Evolutionary conservation across 2,888 invertebrate species (phyloP), one percentile per base, ranked within the genome.

Genomic region (Drosophila suboccidentalis): DNA sequence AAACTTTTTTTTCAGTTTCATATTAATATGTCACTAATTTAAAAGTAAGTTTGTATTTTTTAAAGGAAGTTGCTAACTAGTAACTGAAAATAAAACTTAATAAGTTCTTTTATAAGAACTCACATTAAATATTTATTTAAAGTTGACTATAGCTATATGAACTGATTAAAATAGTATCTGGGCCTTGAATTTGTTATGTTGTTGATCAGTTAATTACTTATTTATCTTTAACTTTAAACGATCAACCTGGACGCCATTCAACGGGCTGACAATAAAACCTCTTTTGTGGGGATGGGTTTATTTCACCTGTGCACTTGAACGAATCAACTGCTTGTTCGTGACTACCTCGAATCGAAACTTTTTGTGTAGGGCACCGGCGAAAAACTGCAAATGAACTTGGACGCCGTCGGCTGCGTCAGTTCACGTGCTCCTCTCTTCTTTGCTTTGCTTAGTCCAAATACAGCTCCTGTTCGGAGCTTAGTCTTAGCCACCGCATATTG

Each of bases 381-480:
- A 84, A 72, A 88, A 82, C 75, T 88, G 82, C 69, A 88, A 88
- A 79, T 88, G 82, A 87, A 82, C 82, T 88, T 69, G 80, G 76
- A 63, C 34, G 64, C 68, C 68, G 57, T 34, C 70, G 66, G 44
- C 68, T 83, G 64, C 80, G 55, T 51, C 65, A 43, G 72, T 49
- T 76, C 64, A 71, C 70, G 66, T 66, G 76, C 62, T 22, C 3
- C 38, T 19, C 38, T 46, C n/a, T 46, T 10, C 19, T 0, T 22
- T 22, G 22, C 22, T 46, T 36, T 43, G 44, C 17, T 29, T 41
- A 10, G 41, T 17, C 43, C 43, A 53, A 29, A 32, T 34, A 44
- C 43, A 36, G 50, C 47, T 57, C 47, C 59, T 65, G 60, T 61
- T 67, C 36, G 36, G 17, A 53, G 70, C 75, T 75, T 61, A 79